These are phyloP conservation scores for Cryptoblepharus egeriae DNA, from an alignment of 2,797 vertebrate species.

Conservation along the genomic window DNA sequence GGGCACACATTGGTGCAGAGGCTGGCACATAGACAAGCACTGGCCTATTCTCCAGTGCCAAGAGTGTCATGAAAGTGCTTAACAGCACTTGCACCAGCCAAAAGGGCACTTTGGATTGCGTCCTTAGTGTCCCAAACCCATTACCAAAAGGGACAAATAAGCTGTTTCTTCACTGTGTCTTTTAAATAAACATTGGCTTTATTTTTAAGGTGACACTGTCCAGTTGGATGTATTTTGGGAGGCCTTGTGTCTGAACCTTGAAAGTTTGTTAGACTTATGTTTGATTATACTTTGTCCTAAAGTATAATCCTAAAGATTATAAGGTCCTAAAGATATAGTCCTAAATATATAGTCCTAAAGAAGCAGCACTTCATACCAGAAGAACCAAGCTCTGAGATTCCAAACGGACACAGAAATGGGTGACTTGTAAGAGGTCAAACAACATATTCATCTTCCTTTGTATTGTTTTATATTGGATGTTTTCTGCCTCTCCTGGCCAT, in stretches of 20 bases:
- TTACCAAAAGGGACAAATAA: slow-evolving; percentile 7
- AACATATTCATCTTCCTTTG: not conserved
- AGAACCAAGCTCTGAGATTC: not conserved
- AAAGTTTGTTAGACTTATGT: not conserved
- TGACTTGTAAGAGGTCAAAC: not conserved
- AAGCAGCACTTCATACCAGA: not conserved
- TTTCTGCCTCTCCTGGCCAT: slow-evolving; percentile 19
- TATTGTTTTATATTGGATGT: not conserved
- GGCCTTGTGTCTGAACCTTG: not conserved
- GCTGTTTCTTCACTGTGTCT: not conserved
- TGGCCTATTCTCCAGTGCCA: too few relatives aligned
- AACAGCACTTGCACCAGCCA: too few relatives aligned
- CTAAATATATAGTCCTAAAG: too few relatives aligned
- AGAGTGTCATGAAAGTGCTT: too few relatives aligned
- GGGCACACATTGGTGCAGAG: too few relatives aligned
- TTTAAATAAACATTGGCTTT: not conserved
- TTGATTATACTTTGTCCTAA: not conserved
- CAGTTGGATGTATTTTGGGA: not conserved
- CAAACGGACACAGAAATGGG: not conserved
- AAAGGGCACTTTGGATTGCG: too few relatives aligned
- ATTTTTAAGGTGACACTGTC: not conserved
- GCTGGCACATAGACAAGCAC: too few relatives aligned
- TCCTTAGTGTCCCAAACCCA: not conserved
- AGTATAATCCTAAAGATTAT: too few relatives aligned
- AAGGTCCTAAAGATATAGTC: too few relatives aligned